Conservation (phyloP, 2,113 vertebrate genomes). For the Cynocephalus volans region DNA sequence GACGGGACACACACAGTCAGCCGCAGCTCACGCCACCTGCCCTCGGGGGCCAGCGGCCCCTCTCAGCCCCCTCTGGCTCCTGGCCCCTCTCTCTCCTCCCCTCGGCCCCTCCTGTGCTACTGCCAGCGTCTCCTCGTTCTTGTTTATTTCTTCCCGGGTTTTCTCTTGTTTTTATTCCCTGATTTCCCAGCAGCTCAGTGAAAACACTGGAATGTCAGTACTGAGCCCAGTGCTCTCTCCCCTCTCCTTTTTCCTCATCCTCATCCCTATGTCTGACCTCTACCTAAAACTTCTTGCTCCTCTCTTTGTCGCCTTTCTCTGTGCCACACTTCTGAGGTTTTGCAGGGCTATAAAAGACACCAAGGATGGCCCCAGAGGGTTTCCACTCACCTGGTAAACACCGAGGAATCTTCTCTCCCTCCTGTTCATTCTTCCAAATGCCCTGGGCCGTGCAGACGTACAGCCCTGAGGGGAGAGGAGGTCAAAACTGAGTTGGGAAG, state of each 20-base stretch:
- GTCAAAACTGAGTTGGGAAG: background rate
- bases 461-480: slow-evolving; percentile 76
- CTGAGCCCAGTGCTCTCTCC: background rate
- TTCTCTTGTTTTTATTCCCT: background rate
- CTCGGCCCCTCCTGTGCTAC: background rate
- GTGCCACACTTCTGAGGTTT: background rate
- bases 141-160: background rate
- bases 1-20: background rate
- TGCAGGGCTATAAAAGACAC: background rate
- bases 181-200: background rate
- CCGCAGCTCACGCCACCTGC: background rate
- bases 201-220: background rate
- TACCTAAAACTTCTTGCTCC: background rate
- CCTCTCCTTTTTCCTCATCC: background rate
- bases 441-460: slow-evolving; percentile 89
- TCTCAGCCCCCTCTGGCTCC: background rate
- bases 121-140: background rate
- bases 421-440: slow-evolving; percentile 85
- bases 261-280: no score
- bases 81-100: background rate
- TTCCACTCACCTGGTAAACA: slow-evolving; percentile 89
- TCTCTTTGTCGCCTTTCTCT: background rate
- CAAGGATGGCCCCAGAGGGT: background rate
- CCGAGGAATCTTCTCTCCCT: slow-evolving; percentile 83
- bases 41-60: background rate